Conservation (phyloP, 2,888 invertebrate genomes). For the Oscheius onirici region DNA sequence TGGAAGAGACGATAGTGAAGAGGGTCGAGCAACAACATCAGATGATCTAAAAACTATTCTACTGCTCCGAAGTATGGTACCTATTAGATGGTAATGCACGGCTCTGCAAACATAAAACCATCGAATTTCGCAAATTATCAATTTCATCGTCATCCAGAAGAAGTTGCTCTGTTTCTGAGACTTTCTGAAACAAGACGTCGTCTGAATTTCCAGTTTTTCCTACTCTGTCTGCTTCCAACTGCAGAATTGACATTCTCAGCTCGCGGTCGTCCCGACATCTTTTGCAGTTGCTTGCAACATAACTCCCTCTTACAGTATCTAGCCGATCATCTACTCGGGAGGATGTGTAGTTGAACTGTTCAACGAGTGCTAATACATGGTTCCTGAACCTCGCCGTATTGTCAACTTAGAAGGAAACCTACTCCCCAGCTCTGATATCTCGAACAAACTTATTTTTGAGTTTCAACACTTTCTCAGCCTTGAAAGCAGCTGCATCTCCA, state of each 20-base stretch:
- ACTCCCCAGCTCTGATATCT: constrained; percentile 8
- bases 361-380: constrained; percentile 5
- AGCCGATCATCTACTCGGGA: not conserved
- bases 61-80: too few relatives aligned
- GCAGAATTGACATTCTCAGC: constrained; percentile 5
- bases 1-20: not conserved
- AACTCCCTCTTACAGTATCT: not conserved
- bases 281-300: not conserved
- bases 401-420: not conserved
- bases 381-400: not conserved
- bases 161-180: constrained; percentile 9
- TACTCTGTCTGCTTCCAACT: constrained; percentile 23
- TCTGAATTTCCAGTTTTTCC: not conserved
- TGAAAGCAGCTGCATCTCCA: not conserved
- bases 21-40: not conserved
- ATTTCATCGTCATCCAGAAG: constrained; percentile 6
- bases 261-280: constrained; percentile 5
- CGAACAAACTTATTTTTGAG: constrained; percentile 1
- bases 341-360: constrained; percentile 1
- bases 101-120: not conserved
- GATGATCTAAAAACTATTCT: not conserved
- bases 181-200: constrained; percentile 1
- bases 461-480: constrained; percentile 8
- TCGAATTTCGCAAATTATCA: not conserved
- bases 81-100: not conserved